Evolutionary conservation across 2,797 vertebrate genomes (phyloP).

Genomic region (Octomys mimax): DNA sequence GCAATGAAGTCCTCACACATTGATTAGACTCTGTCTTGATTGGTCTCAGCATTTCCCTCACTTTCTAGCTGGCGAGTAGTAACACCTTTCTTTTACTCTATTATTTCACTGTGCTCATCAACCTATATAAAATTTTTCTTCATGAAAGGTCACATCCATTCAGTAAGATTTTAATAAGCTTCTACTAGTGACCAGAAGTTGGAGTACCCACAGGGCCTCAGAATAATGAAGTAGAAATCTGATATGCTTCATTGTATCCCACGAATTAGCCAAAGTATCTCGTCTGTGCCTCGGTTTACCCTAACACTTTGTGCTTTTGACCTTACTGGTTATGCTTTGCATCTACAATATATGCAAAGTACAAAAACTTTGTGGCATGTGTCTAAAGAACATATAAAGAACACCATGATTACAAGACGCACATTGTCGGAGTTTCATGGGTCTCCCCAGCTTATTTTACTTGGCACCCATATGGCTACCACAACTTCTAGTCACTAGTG

Average conservation of each 20-base stretch:
- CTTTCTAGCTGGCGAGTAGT: neutral
- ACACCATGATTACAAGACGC: neutral
- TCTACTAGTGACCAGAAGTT: neutral
- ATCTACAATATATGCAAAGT: neutral
- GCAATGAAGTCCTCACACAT: too few species aligned
- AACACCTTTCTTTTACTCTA: neutral
- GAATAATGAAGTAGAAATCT: too few species aligned
- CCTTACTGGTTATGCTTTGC: neutral
- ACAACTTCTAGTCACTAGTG: neutral
- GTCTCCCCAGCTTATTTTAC: neutral
- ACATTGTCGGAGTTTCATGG: neutral
- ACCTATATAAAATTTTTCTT: neutral
- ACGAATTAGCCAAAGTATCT: too few species aligned
- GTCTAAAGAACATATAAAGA: neutral
- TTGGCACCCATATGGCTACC: neutral
- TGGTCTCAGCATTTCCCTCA: neutral
- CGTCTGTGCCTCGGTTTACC: too few species aligned
- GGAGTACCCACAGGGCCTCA: neutral
- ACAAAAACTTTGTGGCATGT: neutral
- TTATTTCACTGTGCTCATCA: neutral
- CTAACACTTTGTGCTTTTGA: neutral
- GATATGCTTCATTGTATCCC: too few species aligned
- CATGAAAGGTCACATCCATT: neutral
- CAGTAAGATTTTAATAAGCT: neutral
- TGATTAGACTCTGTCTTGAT: too few species aligned